phyloP scores from a whole-genome alignment of 2,888 invertebrate genomes.

The Criorhina ranunculi region DNA sequence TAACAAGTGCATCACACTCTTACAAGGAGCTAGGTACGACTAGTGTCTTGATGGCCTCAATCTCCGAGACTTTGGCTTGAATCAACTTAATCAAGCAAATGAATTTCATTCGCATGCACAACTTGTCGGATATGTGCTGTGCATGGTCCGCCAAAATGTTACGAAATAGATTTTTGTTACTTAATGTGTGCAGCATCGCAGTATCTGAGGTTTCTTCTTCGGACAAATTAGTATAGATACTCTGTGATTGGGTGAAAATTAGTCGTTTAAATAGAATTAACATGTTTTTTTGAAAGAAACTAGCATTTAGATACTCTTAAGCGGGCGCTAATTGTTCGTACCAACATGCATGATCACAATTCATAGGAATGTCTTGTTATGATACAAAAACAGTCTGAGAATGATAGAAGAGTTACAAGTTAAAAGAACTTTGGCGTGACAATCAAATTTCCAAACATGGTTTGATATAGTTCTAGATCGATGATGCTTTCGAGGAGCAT shows the following conservation, averaged over 20 bases:
- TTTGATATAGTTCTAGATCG: no score
- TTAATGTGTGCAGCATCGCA: not conserved
- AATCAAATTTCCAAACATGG: no score
- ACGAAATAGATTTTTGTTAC: not conserved
- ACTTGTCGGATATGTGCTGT: no score
- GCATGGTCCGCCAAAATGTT: no score
- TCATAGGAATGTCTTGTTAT: not conserved
- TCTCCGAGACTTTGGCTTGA: no score
- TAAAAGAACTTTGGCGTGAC: no score
- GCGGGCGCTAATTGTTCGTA: constrained; percentile 10
- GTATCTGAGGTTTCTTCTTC: constrained; percentile 14
- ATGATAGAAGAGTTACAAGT: not conserved
- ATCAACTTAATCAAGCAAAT: no score
- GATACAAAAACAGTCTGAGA: not conserved
- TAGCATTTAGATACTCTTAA: not conserved
- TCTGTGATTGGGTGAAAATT: constrained; percentile 1
- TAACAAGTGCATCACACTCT: no score
- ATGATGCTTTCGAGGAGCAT: no score
- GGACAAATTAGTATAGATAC: not conserved
- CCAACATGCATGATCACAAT: constrained; percentile 6
- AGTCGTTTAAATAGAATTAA: constrained; percentile 17
- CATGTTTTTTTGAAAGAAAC: constrained; percentile 15
- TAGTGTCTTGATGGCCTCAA: no score
- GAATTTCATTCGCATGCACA: no score
- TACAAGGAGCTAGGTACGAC: no score